Evolutionary conservation across 1,140 invertebrate genomes (phyloP).

Genomic region (Pantala flavescens): DNA sequence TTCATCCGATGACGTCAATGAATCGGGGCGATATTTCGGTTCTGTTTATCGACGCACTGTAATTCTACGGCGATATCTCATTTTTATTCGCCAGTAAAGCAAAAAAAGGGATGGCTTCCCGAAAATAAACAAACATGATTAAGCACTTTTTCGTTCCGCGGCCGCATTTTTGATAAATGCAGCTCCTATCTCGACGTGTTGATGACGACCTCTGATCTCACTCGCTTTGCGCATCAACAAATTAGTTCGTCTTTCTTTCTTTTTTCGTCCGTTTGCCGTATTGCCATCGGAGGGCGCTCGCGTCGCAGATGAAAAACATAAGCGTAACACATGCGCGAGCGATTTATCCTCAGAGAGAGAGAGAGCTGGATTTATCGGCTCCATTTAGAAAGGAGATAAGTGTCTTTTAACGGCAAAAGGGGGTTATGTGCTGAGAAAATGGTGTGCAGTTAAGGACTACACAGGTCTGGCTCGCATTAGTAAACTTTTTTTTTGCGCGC

Average conservation of each 20-base stretch:
- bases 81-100: not conserved
- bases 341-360: not conserved
- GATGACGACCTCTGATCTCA: not conserved
- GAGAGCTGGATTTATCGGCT: not conserved
- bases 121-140: slow-evolving; percentile 8
- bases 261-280: not conserved
- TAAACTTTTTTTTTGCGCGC: too few species aligned
- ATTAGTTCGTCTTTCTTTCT: not conserved
- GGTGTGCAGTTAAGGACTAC: not conserved
- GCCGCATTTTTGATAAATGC: not conserved
- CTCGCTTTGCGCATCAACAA: not conserved
- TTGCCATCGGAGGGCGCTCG: too few species aligned
- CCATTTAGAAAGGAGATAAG: slow-evolving; percentile 9
- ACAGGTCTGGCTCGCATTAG: not conserved
- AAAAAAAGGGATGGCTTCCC: not conserved
- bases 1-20: slow-evolving; percentile 8
- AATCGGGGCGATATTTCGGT: not conserved
- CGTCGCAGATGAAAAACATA: not conserved
- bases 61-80: not conserved
- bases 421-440: not conserved
- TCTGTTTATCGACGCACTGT: slow-evolving; percentile 4
- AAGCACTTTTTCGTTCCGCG: not conserved
- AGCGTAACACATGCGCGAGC: not conserved
- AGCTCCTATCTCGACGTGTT: not conserved
- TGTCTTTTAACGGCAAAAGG: not conserved